Percentiles rank a stretch among this genome's conserved stretches.
These are phyloP conservation scores for Sarcophaga carnaria DNA, from an alignment of 2,888 invertebrate genomes.

Conservation along the genomic window DNA sequence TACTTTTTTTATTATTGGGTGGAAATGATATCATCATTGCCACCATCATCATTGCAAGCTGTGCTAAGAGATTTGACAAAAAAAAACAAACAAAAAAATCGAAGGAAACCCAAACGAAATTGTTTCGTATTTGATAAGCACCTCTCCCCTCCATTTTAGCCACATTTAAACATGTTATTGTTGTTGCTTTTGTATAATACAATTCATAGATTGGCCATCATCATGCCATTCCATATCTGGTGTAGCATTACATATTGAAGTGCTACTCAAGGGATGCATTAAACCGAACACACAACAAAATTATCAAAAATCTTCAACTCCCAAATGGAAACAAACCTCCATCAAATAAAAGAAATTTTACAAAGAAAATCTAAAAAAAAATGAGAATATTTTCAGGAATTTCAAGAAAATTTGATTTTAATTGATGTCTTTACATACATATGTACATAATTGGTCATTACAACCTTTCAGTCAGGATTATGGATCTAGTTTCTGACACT, in stretches of 20 bases:
- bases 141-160: background rate
- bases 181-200: background rate
- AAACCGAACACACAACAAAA: constrained; percentile 23
- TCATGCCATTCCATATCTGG: constrained; percentile 5
- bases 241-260: constrained; percentile 21
- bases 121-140: constrained; percentile 29
- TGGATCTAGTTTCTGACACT: no score
- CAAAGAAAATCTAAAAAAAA: background rate
- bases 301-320: constrained; percentile 3
- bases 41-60: constrained; percentile 50
- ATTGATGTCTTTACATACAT: background rate
- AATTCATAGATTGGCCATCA: constrained; percentile 42
- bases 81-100: background rate
- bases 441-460: no score
- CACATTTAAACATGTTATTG: background rate
- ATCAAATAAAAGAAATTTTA: background rate
- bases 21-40: constrained; percentile 54
- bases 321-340: constrained; percentile 19
- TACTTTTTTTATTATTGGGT: constrained; percentile 40
- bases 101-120: background rate
- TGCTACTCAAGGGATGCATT: constrained; percentile 63
- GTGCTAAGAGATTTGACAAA: constrained; percentile 16
- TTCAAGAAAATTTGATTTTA: constrained; percentile 21
- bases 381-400: constrained; percentile 22
- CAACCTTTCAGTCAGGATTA: no score